Base-by-base conservation (phyloP, 2,113 vertebrate species). In the Circaetus cinerascens region DNA sequence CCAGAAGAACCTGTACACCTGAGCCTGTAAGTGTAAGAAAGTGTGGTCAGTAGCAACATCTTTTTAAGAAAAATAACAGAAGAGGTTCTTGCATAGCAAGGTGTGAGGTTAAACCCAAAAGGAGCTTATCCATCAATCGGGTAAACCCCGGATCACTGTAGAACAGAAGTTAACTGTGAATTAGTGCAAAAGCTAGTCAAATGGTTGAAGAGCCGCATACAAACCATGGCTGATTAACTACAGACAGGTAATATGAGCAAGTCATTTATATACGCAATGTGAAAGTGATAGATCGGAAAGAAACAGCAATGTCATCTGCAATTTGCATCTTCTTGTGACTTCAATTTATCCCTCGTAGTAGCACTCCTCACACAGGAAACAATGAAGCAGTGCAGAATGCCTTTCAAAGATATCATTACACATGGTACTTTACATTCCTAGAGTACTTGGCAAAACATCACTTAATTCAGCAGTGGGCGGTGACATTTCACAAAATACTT, bases 31-130 rank as follows among this genome's bases (percentile, higher is more conserved):
- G 87, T 95, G 84, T 95, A 97, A 98, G 98, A 97, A 98, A 97
- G 15, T 83, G 90, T 97, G 94, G 97, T 96, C 93, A 85, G 95
- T 64, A 97, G 97, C 93, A 97, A 97, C 56, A 48, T 92, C 91
- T 93, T 90, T 79, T 87, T 78, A 97, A 96, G 96, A 97, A 98
- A 97, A 97, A 78, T 90, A 98, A 88, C 97, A 94, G 96, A 86
- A 95, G 86, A 97, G 85, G 93, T 94, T 97, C 97, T 98, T 98
- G 98, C 98, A 98, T 98, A 98, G 98, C 97, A 98, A 98, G 98
- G 97, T 81, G 97, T 45, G 84, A 97, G 94, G 90, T 91, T 90
- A 96, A 97, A 98, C 95, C 97, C 81, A 96, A 87, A 93, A 91
- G 96, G 98, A 97, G 81, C 91, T 95, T 71, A 90, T 97, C 93